Percentiles rank a stretch among this genome's conserved stretches.
Conservation (phyloP, 2,888 invertebrate genomes). For the Pelosia muscerda region DNA sequence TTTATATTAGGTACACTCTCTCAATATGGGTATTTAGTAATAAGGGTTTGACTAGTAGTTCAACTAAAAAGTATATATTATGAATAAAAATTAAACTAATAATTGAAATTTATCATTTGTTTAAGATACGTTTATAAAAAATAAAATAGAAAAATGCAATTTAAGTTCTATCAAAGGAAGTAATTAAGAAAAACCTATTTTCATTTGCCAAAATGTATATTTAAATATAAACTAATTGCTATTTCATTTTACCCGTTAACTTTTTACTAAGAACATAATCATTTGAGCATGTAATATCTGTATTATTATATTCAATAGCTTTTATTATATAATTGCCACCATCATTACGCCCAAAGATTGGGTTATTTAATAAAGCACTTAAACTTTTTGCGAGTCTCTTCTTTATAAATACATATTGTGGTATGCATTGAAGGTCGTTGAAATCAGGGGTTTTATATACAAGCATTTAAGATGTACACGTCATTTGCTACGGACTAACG, state of each 20-base stretch:
- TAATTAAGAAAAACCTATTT: too few relatives aligned
- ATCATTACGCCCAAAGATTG: slow-evolving; percentile 24
- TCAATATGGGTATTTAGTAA: too few relatives aligned
- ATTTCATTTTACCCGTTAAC: background rate
- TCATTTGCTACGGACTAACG: slow-evolving; percentile 55
- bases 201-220: too few relatives aligned
- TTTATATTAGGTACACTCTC: too few relatives aligned
- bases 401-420: slow-evolving; percentile 54
- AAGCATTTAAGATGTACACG: slow-evolving; percentile 54
- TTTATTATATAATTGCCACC: slow-evolving; percentile 17
- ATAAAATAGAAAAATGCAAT: too few relatives aligned
- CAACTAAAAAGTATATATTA: too few relatives aligned
- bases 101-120: too few relatives aligned
- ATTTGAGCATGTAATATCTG: background rate
- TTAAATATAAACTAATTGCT: background rate
- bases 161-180: too few relatives aligned
- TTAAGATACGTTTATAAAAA: too few relatives aligned
- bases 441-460: slow-evolving; percentile 64
- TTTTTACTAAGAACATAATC: background rate
- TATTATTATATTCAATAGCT: slow-evolving; percentile 4
- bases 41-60: too few relatives aligned
- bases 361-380: slow-evolving; percentile 50
- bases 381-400: slow-evolving; percentile 53
- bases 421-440: slow-evolving; percentile 60
- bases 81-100: too few relatives aligned